Evolutionary conservation across 2,113 vertebrate species (phyloP), one percentile per base, ranked within the genome.

Genomic region (Lepus americanus): DNA sequence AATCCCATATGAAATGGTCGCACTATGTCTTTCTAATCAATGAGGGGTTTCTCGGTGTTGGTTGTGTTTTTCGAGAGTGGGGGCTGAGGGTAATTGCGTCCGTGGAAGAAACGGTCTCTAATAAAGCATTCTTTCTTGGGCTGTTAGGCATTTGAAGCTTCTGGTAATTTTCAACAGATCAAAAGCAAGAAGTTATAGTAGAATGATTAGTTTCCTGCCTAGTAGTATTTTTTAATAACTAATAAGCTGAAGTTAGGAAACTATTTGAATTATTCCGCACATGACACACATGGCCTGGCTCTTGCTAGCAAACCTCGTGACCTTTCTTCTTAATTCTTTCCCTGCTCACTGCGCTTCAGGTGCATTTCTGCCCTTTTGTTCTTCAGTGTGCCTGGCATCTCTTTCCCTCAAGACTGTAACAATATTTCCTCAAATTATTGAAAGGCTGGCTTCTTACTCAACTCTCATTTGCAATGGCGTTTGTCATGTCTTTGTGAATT

Each of bases 1-100:
- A 94, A 49, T 83, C 23, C 4, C 66, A 72, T 96, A 94, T 92
- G 53, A 96, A 92, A 89, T 85, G 78, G 64, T 94, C 76, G 83
- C 22, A 89, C 89, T 78, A 78, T 96, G 27, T 80, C 53, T 90
- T 90, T 94, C 17, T 44, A 6, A 44, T 44, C 51, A 81, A 6
- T 91, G 87, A 94, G 74, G 92, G 74, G 51, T 12, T 64, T 79
- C 83, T 85, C 25, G 44, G 31, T 44, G 11, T 67, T n/a, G 33
- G 51, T 11, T 10, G 72, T 80, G 59, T 64, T 61, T 76, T 72
- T 72, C 9, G 8, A 1, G 4, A 27, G 0, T 19, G 9, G 55
- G 5, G 36, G 14, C 39, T 51, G 51, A 12, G 12, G 17, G 17
- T 86, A 77, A 89, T 91, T 85, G 66, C 73, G 67, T 95, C 72